phyloP scores from a whole-genome alignment of 1,140 invertebrate genomes.

The Diabrotica virgifera region DNA sequence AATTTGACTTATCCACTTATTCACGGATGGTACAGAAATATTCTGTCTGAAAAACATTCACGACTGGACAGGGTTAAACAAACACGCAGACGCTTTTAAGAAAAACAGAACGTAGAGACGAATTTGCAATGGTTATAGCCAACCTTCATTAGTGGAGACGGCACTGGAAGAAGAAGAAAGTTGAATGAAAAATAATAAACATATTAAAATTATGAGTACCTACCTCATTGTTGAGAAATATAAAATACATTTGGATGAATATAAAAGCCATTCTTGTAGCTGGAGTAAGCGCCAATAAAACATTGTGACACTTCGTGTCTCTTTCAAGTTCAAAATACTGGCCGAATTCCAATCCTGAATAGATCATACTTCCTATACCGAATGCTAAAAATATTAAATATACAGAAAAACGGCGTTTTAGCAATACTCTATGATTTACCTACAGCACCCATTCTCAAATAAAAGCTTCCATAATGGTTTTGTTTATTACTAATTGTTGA shows the following conservation, averaged over 20 bases:
- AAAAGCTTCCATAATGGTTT: slow-evolving; percentile 88
- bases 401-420: neutral
- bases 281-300: slow-evolving; percentile 81
- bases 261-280: slow-evolving; percentile 90
- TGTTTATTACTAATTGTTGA: slow-evolving; percentile 52
- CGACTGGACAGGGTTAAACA: no score
- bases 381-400: slow-evolving; percentile 62
- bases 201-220: slow-evolving; percentile 19
- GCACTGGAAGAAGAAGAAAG: no score
- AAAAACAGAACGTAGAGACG: no score
- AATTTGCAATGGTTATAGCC: no score
- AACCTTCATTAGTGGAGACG: no score
- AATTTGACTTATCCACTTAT: no score
- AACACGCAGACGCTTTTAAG: no score
- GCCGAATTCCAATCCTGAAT: slow-evolving; percentile 90
- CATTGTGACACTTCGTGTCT: slow-evolving; percentile 75
- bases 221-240: slow-evolving; percentile 65
- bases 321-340: slow-evolving; percentile 89
- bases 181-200: no score
- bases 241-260: slow-evolving; percentile 96
- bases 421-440: slow-evolving; percentile 56
- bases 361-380: slow-evolving; percentile 81
- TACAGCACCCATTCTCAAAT: slow-evolving; percentile 88
- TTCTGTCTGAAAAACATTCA: no score
- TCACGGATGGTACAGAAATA: no score